Conservation (phyloP, 2,113 vertebrate species). For the Trogon melanurus region DNA sequence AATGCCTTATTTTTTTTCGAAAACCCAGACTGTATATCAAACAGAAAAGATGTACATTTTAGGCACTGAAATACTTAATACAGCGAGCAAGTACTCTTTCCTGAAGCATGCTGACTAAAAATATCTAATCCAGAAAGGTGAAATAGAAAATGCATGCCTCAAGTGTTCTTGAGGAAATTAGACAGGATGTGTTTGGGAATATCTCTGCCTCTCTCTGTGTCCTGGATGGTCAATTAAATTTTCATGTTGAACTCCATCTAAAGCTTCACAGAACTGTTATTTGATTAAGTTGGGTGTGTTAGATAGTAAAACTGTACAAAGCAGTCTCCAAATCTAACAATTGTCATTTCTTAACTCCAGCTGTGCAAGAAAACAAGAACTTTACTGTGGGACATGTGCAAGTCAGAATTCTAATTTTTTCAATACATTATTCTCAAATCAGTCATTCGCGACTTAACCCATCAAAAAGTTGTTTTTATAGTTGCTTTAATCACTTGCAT, state of each 20-base stretch:
- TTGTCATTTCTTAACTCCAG: conserved; percentile 16
- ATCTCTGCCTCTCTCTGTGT: not conserved
- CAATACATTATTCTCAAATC: not conserved
- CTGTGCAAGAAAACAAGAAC: conserved; percentile 11
- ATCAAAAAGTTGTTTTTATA: conserved; percentile 10
- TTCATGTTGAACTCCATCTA: conserved; percentile 31
- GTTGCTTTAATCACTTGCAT: conserved; percentile 36
- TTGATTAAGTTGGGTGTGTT: conserved; percentile 31
- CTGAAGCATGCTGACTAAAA: conserved; percentile 33
- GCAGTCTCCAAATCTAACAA: not conserved
- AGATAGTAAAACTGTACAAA: not conserved
- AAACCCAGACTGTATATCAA: not conserved
- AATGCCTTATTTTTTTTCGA: conserved; percentile 15
- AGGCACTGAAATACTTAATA: conserved; percentile 51
- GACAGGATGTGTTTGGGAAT: conserved; percentile 7
- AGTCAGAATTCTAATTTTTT: conserved; percentile 23
- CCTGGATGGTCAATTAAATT: conserved; percentile 51
- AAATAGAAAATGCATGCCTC: conserved; percentile 33
- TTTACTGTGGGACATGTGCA: conserved; percentile 26
- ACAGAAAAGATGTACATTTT: conserved; percentile 40
- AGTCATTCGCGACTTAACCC: conserved; percentile 4
- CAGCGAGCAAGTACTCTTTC: not conserved
- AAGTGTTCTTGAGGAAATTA: conserved; percentile 24
- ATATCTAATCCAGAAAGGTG: conserved; percentile 28
- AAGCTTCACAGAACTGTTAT: conserved; percentile 25